These are phyloP conservation scores for Hydrolagus colliei DNA, from an alignment of 2,797 vertebrate species.

Conservation along the genomic window DNA sequence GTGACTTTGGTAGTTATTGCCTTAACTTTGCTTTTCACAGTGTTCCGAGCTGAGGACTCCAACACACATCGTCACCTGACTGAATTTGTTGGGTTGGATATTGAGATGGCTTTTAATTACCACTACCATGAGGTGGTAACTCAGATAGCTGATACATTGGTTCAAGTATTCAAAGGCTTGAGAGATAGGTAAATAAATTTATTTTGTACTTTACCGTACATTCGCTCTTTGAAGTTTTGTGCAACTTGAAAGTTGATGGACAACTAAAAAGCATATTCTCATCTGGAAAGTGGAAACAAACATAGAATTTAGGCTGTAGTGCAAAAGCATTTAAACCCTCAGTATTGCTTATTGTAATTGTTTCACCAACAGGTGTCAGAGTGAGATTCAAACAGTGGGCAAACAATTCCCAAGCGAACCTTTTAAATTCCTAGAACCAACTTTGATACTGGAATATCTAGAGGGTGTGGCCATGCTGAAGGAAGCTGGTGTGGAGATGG, in stretches of 20 bases:
- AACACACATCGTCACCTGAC: constrained; percentile 97
- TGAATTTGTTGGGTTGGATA: constrained; percentile 97
- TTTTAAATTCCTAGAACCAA: constrained; percentile 96
- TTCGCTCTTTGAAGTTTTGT: background rate
- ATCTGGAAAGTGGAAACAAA: background rate
- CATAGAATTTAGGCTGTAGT: background rate
- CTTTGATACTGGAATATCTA: constrained; percentile 81
- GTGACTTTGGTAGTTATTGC: background rate
- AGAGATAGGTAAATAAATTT: constrained; percentile 73
- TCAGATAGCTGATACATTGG: constrained; percentile 92
- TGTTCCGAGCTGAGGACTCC: constrained; percentile 95
- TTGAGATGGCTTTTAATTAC: constrained; percentile 96
- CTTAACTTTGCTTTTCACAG: constrained; percentile 52
- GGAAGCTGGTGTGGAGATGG: constrained; percentile 91
- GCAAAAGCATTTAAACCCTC: background rate
- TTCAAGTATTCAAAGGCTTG: constrained; percentile 96
- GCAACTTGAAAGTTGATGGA: background rate
- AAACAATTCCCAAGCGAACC: constrained; percentile 90
- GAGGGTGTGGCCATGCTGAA: constrained; percentile 87
- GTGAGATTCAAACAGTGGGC: constrained; percentile 86
- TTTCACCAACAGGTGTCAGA: constrained; percentile 72
- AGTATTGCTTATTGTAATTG: constrained; percentile 25
- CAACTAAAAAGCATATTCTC: background rate
- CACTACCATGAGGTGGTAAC: constrained; percentile 97
- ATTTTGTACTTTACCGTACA: background rate